Conservation (phyloP, 2,113 vertebrate species). For the Erinaceus europaeus region DNA sequence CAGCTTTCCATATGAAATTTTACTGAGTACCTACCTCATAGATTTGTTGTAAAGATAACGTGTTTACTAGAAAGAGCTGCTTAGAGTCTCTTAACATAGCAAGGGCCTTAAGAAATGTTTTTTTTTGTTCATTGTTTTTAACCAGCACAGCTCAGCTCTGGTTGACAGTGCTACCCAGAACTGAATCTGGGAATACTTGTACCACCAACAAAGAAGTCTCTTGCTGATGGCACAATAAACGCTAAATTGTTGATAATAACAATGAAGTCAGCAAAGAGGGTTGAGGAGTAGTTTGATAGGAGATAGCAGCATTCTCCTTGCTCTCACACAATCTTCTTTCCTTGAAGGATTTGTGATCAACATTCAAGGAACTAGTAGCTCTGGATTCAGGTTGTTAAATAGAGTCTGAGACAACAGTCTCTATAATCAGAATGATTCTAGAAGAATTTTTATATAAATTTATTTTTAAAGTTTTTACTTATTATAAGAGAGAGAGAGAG, state of each 20-base stretch:
- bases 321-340: not conserved
- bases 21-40: not conserved
- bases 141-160: too few species aligned
- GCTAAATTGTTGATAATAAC: not conserved
- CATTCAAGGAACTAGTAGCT: not conserved
- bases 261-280: not conserved
- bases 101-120: not conserved
- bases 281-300: not conserved
- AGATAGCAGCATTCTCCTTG: not conserved
- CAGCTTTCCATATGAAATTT: not conserved
- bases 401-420: not conserved
- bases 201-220: too few species aligned
- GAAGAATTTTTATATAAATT: too few species aligned
- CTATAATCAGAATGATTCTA: not conserved
- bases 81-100: too few species aligned
- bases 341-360: not conserved
- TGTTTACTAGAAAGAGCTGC: not conserved
- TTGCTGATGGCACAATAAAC: too few species aligned
- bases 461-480: too few species aligned
- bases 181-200: too few species aligned
- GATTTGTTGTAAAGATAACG: not conserved
- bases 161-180: too few species aligned
- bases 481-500: too few species aligned
- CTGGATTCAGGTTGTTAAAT: not conserved
- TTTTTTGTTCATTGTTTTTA: too few species aligned